These are phyloP conservation scores for Cinara cedri DNA, from an alignment of 2,888 invertebrate species.

Conservation along the genomic window DNA sequence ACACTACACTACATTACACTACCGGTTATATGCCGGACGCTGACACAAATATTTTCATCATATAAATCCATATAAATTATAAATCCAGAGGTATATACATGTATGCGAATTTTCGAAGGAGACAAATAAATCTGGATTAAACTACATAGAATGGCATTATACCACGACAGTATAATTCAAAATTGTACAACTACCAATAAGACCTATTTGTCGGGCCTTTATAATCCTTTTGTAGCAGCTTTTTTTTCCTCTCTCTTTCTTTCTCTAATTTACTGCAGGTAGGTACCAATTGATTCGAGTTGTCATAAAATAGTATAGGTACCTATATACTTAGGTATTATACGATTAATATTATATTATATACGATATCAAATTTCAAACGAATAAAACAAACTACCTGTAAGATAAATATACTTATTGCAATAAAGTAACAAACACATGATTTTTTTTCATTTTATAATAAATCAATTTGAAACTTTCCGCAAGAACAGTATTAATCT, in stretches of 20 bases:
- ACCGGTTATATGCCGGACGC: not conserved
- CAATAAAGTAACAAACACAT: too few species aligned
- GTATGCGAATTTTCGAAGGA: constrained; percentile 1
- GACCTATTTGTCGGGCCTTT: not conserved
- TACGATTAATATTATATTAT: too few species aligned
- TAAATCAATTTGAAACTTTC: too few species aligned
- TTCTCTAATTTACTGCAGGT: too few species aligned
- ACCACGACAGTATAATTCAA: constrained; percentile 14
- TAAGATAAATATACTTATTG: too few species aligned
- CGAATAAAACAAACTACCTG: too few species aligned
- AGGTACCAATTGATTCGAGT: too few species aligned
- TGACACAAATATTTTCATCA: not conserved
- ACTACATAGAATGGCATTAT: not conserved
- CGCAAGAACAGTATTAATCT: too few species aligned
- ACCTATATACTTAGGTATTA: too few species aligned
- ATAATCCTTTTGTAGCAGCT: constrained; percentile 3
- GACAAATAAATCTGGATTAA: constrained; percentile 34
- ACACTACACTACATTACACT: not conserved
- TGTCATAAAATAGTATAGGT: too few species aligned
- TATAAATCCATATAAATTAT: not conserved
- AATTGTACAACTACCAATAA: not conserved
- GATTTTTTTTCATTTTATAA: too few species aligned
- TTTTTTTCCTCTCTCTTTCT: not conserved
- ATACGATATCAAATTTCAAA: too few species aligned
- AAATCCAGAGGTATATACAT: not conserved